Conservation (phyloP, 1,140 invertebrate species). For the Pseudomyrmex cubaensis region DNA sequence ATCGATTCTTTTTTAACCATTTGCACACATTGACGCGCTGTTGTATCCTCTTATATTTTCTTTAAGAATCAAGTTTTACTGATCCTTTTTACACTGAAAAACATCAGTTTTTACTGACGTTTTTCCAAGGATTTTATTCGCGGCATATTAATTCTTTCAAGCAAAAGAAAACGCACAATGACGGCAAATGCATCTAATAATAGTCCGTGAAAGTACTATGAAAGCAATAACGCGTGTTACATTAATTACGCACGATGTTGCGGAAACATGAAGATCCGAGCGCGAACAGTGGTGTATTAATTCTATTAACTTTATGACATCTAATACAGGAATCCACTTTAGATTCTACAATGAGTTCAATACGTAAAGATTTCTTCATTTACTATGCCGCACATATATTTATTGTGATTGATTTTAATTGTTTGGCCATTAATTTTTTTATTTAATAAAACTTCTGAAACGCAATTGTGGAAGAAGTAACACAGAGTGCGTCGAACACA, state of each 20-base stretch:
- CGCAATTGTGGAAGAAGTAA: not conserved
- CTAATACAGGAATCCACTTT: not conserved
- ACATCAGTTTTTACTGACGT: conserved; percentile 15
- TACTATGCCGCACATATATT: too few species aligned
- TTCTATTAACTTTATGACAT: not conserved
- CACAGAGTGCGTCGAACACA: not conserved
- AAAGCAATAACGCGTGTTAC: conserved; percentile 5
- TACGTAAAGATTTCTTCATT: not conserved
- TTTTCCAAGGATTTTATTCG: conserved; percentile 24
- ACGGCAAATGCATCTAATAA: conserved; percentile 37
- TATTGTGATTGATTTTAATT: not conserved
- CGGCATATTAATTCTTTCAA: conserved; percentile 40
- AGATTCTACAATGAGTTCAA: too few species aligned
- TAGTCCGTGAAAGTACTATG: conserved; percentile 33
- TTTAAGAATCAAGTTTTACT: conserved; percentile 13
- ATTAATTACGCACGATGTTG: conserved; percentile 51
- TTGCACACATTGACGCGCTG: too few species aligned
- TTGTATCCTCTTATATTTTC: conserved; percentile 28
- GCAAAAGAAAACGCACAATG: conserved; percentile 35
- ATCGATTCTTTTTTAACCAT: conserved; percentile 55
- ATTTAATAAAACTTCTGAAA: not conserved
- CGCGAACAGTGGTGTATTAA: not conserved
- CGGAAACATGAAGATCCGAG: not conserved
- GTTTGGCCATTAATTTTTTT: not conserved
- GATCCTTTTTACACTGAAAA: too few species aligned